These are phyloP conservation scores for Pedionomus torquatus DNA, from an alignment of 2,113 vertebrate species.

Conservation along the genomic window DNA sequence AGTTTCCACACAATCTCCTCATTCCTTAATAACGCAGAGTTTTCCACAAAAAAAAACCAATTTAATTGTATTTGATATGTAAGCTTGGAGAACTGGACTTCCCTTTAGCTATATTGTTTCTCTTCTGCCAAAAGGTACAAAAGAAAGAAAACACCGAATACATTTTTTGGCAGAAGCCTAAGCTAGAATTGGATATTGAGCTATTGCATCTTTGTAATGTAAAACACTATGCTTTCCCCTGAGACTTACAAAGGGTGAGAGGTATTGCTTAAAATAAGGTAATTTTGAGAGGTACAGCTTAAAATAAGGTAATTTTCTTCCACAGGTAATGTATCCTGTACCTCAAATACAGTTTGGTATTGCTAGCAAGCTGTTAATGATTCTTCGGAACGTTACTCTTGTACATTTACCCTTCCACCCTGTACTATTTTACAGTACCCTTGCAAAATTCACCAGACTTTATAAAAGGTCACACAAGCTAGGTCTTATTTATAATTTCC, in stretches of 20 bases:
- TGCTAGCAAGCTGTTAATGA: neutral
- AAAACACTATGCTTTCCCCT: neutral
- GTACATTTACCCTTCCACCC: neutral
- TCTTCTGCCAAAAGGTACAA: neutral
- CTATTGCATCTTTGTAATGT: neutral
- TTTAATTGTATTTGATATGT: neutral
- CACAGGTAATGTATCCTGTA: neutral
- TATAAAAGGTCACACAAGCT: neutral
- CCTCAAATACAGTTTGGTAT: neutral
- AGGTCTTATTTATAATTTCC: neutral
- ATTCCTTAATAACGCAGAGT: neutral
- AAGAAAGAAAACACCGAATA: neutral
- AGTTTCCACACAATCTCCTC: neutral
- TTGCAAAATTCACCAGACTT: neutral
- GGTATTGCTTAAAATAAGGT: conserved; percentile 7
- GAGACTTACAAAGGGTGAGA: neutral
- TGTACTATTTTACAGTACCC: neutral
- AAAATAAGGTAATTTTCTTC: conserved; percentile 21
- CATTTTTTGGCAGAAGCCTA: neutral
- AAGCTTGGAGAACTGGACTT: neutral
- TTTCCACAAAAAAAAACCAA: neutral
- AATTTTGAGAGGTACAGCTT: neutral
- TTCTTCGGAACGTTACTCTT: neutral
- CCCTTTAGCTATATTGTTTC: neutral
- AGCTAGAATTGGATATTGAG: neutral